Percentiles rank a stretch among this genome's conserved stretches.
Evolutionary conservation across 1,140 invertebrate species (phyloP).

Genomic region (Zophobas atratus): DNA sequence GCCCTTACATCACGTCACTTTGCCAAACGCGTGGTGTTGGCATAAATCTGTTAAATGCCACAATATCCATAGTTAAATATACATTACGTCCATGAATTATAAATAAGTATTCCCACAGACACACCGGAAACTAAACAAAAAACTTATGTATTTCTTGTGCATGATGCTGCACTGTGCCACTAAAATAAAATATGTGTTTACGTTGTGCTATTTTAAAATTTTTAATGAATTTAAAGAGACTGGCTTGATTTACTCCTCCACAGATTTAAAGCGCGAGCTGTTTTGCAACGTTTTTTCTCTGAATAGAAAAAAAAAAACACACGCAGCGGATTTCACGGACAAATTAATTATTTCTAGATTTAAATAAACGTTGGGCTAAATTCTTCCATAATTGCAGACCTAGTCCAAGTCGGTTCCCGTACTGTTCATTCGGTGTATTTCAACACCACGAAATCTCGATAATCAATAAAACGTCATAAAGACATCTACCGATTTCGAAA

Average conservation of each 20-base stretch:
- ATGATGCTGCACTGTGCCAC: constrained; percentile 9
- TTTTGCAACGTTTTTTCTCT: too few relatives aligned
- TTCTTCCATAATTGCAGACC: too few relatives aligned
- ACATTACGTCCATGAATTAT: constrained; percentile 23
- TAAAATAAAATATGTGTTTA: constrained; percentile 40
- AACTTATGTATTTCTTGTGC: constrained; percentile 7
- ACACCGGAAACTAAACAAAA: constrained; percentile 44
- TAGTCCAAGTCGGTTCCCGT: not conserved
- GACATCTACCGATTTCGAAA: too few relatives aligned
- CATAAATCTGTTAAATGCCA: constrained; percentile 27
- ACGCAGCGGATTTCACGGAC: constrained; percentile 17
- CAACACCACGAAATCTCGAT: too few relatives aligned
- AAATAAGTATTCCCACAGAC: constrained; percentile 41
- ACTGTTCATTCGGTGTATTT: too few relatives aligned
- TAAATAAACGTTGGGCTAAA: not conserved
- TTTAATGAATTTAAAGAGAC: not conserved
- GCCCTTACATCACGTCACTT: constrained; percentile 18
- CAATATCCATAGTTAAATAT: constrained; percentile 23
- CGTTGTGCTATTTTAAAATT: constrained; percentile 23
- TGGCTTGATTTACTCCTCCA: not conserved
- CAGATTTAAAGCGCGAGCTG: too few relatives aligned
- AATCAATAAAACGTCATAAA: too few relatives aligned
- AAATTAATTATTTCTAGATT: constrained; percentile 20
- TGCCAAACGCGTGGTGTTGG: constrained; percentile 37
- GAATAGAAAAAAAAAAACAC: not conserved